Conservation (phyloP, 2,797 vertebrate genomes). For the Phataginus tetradactyla region DNA sequence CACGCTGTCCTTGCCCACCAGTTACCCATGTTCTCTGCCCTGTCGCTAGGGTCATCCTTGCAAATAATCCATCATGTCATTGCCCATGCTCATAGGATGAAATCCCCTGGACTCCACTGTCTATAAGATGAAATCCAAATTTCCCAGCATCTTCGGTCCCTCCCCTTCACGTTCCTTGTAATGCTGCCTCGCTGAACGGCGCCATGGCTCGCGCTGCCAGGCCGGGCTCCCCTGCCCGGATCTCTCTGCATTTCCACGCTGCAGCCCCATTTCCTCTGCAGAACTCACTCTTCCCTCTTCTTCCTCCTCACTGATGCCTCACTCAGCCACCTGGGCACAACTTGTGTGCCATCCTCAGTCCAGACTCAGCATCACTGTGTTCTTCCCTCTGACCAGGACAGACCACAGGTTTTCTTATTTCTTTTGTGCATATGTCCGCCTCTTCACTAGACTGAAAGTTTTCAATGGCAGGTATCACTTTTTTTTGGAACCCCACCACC, state of each 20-base stretch:
- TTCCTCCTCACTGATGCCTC: background rate
- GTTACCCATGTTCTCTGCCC: background rate
- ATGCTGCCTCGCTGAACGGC: background rate
- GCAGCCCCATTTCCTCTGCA: background rate
- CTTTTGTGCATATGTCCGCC: background rate
- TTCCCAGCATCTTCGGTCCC: background rate
- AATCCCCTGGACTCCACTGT: background rate
- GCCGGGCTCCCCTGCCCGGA: background rate
- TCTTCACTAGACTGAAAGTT: background rate
- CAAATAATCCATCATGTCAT: background rate
- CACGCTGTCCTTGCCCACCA: background rate
- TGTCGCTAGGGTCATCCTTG: background rate
- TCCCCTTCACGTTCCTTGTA: rapidly evolving
- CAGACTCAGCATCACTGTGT: background rate
- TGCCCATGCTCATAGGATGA: background rate
- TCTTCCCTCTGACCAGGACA: background rate
- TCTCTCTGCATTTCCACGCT: background rate
- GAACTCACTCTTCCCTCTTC: background rate
- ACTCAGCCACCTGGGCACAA: background rate
- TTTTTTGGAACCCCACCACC: background rate
- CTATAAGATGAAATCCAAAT: background rate
- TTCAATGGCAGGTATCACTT: background rate
- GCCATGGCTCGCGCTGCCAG: background rate
- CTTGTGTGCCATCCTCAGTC: background rate
- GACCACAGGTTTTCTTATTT: background rate